phyloP scores from a whole-genome alignment of 2,797 vertebrate genomes.

The Acropternis orthonyx region DNA sequence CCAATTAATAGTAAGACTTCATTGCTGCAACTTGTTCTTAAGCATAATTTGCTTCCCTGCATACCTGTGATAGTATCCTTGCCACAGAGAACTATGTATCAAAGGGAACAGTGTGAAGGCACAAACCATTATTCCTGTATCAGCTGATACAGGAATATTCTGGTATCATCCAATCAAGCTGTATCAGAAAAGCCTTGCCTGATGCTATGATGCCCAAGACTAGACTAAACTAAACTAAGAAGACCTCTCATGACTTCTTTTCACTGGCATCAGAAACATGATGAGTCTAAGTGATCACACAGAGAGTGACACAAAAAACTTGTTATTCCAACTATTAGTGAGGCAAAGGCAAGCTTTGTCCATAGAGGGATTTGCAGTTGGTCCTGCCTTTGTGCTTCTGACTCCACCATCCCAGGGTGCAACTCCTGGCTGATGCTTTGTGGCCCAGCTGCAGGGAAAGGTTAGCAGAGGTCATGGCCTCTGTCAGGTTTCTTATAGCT shows the following conservation, averaged over 20 bases:
- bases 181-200: neutral
- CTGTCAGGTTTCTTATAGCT: neutral
- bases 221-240: neutral
- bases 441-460: accelerated
- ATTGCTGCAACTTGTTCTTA: neutral
- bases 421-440: neutral
- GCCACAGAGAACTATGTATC: accelerated
- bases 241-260: neutral
- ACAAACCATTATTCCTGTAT: neutral
- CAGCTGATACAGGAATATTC: neutral
- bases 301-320: neutral
- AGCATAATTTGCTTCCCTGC: neutral
- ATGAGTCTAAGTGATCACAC: neutral
- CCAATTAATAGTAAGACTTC: neutral
- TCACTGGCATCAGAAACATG: neutral
- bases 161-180: neutral
- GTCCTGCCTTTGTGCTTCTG: neutral
- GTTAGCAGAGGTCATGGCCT: neutral
- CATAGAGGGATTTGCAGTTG: neutral
- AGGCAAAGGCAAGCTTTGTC: neutral
- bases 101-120: neutral
- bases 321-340: neutral
- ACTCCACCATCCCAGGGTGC: accelerated
- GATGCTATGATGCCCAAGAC: neutral
- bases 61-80: accelerated